Percentiles rank a stretch among this genome's conserved stretches.
phyloP scores from a whole-genome alignment of 2,888 invertebrate species.

The Pheosia tremula region DNA sequence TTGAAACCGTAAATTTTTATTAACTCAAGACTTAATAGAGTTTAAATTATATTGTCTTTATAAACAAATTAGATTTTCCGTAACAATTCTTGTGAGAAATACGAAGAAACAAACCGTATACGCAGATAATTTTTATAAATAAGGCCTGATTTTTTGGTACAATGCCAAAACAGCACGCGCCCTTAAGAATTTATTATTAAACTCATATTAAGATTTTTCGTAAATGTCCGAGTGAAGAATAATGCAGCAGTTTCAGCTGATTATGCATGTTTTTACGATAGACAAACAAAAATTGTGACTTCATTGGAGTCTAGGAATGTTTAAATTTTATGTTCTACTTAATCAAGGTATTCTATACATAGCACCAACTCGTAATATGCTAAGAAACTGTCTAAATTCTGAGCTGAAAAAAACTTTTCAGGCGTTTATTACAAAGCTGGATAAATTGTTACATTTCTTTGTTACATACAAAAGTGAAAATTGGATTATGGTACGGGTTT shows the following conservation, averaged over 20 bases:
- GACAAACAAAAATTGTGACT: neutral
- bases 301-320: neutral
- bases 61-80: no score
- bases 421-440: no score
- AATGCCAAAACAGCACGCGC: neutral
- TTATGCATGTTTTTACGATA: neutral
- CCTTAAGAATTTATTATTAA: neutral
- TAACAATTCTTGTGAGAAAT: neutral
- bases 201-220: neutral
- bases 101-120: neutral
- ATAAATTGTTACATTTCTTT: no score
- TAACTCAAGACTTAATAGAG: no score
- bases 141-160: neutral
- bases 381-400: no score
- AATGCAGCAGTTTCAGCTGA: neutral
- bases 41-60: no score
- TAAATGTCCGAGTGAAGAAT: neutral
- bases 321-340: no score
- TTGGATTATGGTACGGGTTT: no score
- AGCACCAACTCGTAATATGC: no score
- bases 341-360: no score
- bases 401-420: no score
- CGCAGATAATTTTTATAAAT: neutral
- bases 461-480: no score
- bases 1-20: neutral